phyloP scores from a whole-genome alignment of 2,888 invertebrate species.

The Amblyjoppa proteus region DNA sequence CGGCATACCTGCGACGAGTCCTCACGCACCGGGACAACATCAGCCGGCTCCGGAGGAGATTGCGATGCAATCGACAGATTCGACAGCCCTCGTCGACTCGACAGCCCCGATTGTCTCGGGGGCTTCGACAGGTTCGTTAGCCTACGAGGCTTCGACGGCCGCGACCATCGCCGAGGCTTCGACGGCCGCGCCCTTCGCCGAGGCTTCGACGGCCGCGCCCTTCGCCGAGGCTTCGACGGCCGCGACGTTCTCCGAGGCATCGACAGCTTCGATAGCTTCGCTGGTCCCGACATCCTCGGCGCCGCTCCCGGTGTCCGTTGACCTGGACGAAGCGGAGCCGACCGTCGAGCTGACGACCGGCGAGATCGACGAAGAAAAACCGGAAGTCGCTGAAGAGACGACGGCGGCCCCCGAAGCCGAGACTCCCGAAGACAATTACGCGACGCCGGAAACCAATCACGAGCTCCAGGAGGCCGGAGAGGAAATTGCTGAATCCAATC shows the following conservation, averaged over 20 bases:
- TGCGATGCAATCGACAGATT: conserved; percentile 13
- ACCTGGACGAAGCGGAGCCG: background rate
- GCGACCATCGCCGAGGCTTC: background rate
- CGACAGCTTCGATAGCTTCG: background rate
- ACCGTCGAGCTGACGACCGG: conserved; percentile 7
- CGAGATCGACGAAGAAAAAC: conserved; percentile 28
- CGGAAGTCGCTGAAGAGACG: background rate
- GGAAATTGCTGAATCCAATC: conserved; percentile 74
- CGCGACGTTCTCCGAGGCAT: no score
- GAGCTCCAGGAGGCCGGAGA: conserved; percentile 77
- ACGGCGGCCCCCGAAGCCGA: conserved; percentile 33
- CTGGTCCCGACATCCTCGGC: no score
- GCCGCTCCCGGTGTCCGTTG: background rate
- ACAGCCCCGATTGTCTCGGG: background rate
- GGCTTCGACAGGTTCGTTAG: conserved; percentile 33
- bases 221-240: background rate
- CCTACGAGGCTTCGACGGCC: background rate
- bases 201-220: background rate
- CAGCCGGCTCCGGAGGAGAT: conserved; percentile 67
- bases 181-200: background rate
- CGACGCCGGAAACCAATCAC: conserved; percentile 76
- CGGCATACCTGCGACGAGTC: conserved; percentile 71
- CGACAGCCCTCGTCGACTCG: background rate
- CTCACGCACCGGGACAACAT: conserved; percentile 75
- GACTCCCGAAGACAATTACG: conserved; percentile 71